Conservation (phyloP, 2,888 invertebrate species). For the Quadriops clusia region DNA sequence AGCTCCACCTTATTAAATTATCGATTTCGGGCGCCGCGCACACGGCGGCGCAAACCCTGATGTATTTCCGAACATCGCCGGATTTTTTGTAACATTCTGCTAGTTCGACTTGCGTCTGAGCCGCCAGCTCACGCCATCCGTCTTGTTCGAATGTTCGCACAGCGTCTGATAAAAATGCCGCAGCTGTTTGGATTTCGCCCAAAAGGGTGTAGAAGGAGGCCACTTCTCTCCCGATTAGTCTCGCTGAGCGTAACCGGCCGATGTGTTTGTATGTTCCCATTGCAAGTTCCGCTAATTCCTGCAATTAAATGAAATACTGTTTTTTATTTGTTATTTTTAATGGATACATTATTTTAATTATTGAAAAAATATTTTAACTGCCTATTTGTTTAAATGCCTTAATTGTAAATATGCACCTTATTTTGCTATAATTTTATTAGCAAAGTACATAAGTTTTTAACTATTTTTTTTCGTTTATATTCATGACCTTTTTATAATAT, state of each 20-base stretch:
- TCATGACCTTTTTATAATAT: no score
- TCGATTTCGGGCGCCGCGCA: slow-evolving; percentile 66
- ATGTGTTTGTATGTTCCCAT: slow-evolving; percentile 96
- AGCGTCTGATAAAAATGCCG: slow-evolving; percentile 78
- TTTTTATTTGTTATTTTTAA: no score
- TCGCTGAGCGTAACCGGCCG: slow-evolving; percentile 63
- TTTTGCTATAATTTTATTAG: no score
- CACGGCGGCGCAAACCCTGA: slow-evolving; percentile 54
- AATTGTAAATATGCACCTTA: no score
- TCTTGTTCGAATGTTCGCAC: slow-evolving; percentile 78
- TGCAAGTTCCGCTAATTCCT: slow-evolving; percentile 84
- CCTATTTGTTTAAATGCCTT: no score
- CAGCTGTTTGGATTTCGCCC: slow-evolving; percentile 78
- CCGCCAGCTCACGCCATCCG: slow-evolving; percentile 74
- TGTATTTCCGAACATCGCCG: slow-evolving; percentile 59
- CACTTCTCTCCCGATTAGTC: slow-evolving; percentile 77
- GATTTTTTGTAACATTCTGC: slow-evolving; percentile 75
- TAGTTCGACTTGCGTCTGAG: slow-evolving; percentile 71
- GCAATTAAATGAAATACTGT: slow-evolving; percentile 17
- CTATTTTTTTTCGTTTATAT: no score
- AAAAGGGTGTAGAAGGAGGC: slow-evolving; percentile 83
- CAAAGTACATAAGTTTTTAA: no score
- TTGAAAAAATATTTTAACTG: no score
- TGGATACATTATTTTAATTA: no score
- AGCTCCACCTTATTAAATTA: slow-evolving; percentile 45